Evolutionary conservation across 2,888 invertebrate species (phyloP).

Genomic region (Tortrix viridana): DNA sequence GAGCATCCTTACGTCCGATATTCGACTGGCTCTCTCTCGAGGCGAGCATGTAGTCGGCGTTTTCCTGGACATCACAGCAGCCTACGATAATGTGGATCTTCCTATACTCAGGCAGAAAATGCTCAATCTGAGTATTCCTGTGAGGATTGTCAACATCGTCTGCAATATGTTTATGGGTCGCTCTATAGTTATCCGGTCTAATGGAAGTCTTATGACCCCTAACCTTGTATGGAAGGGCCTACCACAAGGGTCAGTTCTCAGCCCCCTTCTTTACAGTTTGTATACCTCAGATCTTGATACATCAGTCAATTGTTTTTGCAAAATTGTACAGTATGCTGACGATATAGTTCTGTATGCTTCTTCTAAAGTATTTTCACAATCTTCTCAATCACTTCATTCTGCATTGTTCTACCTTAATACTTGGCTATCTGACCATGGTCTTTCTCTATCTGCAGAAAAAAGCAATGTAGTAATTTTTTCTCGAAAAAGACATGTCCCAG

Average conservation of each 20-base stretch:
- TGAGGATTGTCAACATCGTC: not conserved
- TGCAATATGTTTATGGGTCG: slow-evolving; percentile 3
- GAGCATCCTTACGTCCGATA: slow-evolving; percentile 1
- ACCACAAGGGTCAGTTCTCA: slow-evolving; percentile 2
- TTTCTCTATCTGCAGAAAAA: not conserved
- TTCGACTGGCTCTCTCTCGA: not conserved
- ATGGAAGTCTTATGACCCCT: not conserved
- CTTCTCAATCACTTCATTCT: not conserved
- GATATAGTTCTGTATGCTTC: not conserved
- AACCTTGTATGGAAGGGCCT: not conserved
- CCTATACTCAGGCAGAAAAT: slow-evolving; percentile 5
- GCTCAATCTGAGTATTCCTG: slow-evolving; percentile 6
- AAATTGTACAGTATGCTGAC: not conserved
- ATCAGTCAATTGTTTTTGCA: too few species aligned
- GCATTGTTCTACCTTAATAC: not conserved
- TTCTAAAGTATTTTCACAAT: not conserved
- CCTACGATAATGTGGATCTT: not conserved
- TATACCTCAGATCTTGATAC: too few species aligned
- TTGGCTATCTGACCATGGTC: not conserved
- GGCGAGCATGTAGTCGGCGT: not conserved
- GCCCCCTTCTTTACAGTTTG: not conserved
- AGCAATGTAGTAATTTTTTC: not conserved
- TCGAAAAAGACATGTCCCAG: not conserved
- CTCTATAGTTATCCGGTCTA: not conserved
- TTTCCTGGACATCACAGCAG: too few species aligned